Conservation (phyloP, 2,797 vertebrate species). For the Anomalospiza imberbis region DNA sequence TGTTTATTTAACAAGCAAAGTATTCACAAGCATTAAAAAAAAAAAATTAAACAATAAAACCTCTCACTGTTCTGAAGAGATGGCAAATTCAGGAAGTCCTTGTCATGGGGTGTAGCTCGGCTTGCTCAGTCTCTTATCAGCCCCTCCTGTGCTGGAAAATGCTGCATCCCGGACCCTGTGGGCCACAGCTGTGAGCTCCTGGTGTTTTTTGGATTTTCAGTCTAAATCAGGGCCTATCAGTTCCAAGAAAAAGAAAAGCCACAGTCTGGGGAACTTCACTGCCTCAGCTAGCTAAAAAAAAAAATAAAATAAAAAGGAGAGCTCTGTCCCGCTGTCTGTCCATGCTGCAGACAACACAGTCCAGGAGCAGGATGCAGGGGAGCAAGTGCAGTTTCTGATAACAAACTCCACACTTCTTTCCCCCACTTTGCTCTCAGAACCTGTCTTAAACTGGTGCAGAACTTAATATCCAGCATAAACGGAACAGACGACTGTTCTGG, state of each 20-base stretch:
- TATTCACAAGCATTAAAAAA: neutral
- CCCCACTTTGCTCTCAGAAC: rapidly evolving
- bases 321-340: neutral
- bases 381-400: neutral
- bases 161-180: rapidly evolving
- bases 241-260: neutral
- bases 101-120: rapidly evolving
- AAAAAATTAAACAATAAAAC: neutral
- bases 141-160: neutral
- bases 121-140: neutral
- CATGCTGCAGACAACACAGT: neutral
- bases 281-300: neutral
- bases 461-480: neutral
- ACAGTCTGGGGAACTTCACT: neutral
- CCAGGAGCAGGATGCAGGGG: neutral
- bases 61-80: neutral
- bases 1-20: neutral
- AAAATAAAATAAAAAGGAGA: neutral
- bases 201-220: neutral
- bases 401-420: rapidly evolving
- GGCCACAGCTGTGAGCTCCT: neutral
- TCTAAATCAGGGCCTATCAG: neutral
- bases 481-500: rapidly evolving
- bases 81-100: neutral
- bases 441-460: neutral